Base-by-base conservation (phyloP, 2,797 vertebrate species). In the Coreius guichenoti region DNA sequence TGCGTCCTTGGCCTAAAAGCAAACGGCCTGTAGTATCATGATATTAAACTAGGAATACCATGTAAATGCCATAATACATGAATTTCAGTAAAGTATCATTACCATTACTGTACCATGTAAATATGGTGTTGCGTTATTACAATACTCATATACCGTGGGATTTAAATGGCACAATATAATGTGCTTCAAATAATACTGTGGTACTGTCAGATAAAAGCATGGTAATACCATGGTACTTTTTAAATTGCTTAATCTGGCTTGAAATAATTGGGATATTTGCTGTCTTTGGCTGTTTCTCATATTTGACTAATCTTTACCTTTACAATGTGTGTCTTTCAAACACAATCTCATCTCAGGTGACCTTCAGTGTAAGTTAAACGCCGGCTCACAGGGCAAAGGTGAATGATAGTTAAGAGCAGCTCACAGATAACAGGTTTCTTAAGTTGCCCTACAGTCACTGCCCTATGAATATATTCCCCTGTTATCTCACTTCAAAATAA, bases 371-470 rank as follows among this genome's bases (percentile, higher is more conserved):
- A 4, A 29, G 72, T 76, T 13, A 36, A 39, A 21, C 6, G 7
- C 31, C 72, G n/a, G 39, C 43, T 26, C 45, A 51, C 4, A 3
- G 73, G 63, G 47, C 63, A 77, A 84, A 84, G 82, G 74, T 77
- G 26, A 33, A 33, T 21, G 29, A 36, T 65, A 83, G 65, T 51
- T 36, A 68, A 51, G 33, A 63, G n/a, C 14, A 63, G 56, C 56
- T 19, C 6, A 47, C 61, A 56, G 39, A 47, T 83, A 13, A 73
- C 54, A 63, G 19, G 8, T 58, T 47, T 58, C 81, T 63, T 72
- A 58, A 39, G 6, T 5, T 14, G 3, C 36, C 5, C 43, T 21
- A 29, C 63, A 51, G 61, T 80, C 54, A 23, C 26, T 47, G 56
- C 4, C 21, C 5, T 17, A 17, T 26, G 9, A 13, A 26, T 21